Evolutionary conservation across 1,140 invertebrate species (phyloP).

Genomic region (Panulirus ornatus): DNA sequence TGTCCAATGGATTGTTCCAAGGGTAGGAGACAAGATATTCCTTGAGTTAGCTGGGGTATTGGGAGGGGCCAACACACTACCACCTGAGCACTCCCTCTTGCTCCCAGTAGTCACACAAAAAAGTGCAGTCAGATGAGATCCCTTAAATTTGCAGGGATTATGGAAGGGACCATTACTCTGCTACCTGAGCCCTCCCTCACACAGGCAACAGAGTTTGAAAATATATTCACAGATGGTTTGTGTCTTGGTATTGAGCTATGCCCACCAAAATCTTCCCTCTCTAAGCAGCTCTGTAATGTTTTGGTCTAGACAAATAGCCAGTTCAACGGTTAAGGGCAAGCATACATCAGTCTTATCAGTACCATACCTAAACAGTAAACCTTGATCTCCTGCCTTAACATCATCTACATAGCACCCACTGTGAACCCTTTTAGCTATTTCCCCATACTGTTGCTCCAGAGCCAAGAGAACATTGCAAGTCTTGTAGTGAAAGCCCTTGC

Average conservation of each 20-base stretch:
- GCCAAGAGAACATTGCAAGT: slow-evolving; percentile 83
- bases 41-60: too few species aligned
- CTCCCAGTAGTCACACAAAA: too few species aligned
- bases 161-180: too few species aligned
- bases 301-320: slow-evolving; percentile 96
- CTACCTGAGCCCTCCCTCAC: too few species aligned
- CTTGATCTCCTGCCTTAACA: slow-evolving; percentile 97
- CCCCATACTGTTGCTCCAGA: slow-evolving; percentile 82
- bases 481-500: slow-evolving; percentile 88
- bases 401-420: slow-evolving; percentile 94
- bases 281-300: slow-evolving; percentile 94
- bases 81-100: too few species aligned
- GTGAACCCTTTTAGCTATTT: slow-evolving; percentile 83
- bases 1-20: too few species aligned
- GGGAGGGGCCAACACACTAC: too few species aligned
- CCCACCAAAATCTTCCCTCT: slow-evolving; percentile 95
- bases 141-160: too few species aligned
- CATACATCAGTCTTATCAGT: slow-evolving; percentile 99
- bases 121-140: too few species aligned
- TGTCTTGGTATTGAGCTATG: slow-evolving; percentile 98
- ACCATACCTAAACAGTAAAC: slow-evolving; percentile 94
- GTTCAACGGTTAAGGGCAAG: slow-evolving; percentile 97
- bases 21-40: too few species aligned
- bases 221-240: slow-evolving; percentile 84
- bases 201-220: too few species aligned